These are phyloP conservation scores for Epinotia bilunana DNA, from an alignment of 2,888 invertebrate genomes.

Conservation along the genomic window DNA sequence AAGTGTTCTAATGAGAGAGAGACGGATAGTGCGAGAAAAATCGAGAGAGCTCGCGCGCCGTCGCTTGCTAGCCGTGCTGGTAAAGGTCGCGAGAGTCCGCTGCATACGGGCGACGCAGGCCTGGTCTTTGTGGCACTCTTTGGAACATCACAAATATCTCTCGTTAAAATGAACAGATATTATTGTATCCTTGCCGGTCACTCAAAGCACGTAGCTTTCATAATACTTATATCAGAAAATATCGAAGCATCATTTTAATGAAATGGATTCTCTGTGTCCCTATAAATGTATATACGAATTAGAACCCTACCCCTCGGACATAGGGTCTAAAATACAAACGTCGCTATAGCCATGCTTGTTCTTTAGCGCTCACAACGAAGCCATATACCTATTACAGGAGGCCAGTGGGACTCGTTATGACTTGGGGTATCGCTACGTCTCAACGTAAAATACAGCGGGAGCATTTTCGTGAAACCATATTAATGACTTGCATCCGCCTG, in stretches of 20 bases:
- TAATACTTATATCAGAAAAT: not conserved
- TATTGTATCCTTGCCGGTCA: not conserved
- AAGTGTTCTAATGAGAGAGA: too few species aligned
- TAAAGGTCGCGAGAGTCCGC: too few species aligned
- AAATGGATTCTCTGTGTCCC: not conserved
- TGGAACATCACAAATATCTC: too few species aligned
- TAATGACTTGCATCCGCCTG: too few species aligned
- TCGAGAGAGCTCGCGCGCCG: too few species aligned
- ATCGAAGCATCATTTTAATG: constrained; percentile 4
- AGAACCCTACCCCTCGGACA: not conserved
- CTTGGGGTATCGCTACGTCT: constrained; percentile 7
- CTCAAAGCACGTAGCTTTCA: not conserved
- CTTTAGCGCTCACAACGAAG: not conserved
- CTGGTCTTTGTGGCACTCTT: too few species aligned
- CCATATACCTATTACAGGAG: constrained; percentile 27
- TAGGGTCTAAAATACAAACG: not conserved
- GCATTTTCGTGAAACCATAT: not conserved
- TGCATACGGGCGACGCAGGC: too few species aligned
- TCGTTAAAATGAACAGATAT: not conserved
- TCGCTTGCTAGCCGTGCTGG: too few species aligned
- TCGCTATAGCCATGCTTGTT: not conserved
- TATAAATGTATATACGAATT: not conserved
- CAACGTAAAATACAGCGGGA: constrained; percentile 10
- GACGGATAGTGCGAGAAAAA: too few species aligned
- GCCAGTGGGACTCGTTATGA: constrained; percentile 38